A percentile compares a stretch with the other conserved stretches of the same genome.
Conservation (phyloP, 2,888 invertebrate species). For the Polydesmus complanatus region DNA sequence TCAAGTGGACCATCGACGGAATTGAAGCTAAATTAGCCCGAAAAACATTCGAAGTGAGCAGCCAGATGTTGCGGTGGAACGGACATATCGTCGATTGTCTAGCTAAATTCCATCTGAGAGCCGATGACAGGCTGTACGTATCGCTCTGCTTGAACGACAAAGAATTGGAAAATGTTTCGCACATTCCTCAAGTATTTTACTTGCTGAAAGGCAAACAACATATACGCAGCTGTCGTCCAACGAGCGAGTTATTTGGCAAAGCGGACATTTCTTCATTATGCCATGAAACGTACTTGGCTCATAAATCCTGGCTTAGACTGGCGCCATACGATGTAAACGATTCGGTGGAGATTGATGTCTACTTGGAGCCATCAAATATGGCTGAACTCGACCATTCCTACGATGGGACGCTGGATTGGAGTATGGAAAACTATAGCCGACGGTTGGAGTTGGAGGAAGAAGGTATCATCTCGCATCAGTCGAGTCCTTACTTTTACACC, state of each 20-base stretch:
- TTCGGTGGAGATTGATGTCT: background rate
- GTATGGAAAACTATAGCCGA: background rate
- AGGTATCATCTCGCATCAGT: background rate
- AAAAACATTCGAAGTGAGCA: no score
- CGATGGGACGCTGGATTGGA: background rate
- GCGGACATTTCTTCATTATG: no score
- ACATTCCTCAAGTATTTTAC: background rate
- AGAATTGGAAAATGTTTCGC: background rate
- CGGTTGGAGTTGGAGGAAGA: background rate
- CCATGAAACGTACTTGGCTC: background rate
- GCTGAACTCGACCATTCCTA: background rate
- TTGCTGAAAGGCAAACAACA: background rate
- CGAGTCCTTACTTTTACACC: background rate
- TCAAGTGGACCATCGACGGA: no score
- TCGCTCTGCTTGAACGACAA: background rate
- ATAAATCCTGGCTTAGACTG: background rate
- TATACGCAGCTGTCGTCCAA: background rate
- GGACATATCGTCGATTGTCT: background rate
- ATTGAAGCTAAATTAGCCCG: no score
- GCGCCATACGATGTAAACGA: background rate
- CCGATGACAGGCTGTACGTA: background rate
- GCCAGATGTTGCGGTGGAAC: background rate
- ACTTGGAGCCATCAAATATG: background rate
- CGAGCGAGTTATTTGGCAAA: background rate
- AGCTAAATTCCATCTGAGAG: background rate